Base-by-base conservation (phyloP, 2,888 invertebrate genomes). In the Drosophila meridionalis region DNA sequence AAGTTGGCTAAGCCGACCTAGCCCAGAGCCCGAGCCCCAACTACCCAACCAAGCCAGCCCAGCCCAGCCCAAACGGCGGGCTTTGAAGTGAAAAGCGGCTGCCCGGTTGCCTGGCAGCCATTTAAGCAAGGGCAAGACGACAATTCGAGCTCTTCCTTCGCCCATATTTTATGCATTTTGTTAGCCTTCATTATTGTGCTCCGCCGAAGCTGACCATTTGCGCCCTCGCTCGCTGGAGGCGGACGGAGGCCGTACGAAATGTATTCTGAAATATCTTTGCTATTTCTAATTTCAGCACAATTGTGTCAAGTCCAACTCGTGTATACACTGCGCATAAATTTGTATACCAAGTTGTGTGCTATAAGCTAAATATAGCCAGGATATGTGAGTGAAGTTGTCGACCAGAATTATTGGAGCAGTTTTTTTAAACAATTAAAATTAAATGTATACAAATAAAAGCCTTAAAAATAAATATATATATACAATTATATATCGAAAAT, bases 141-240 rank as follows among this genome's bases (percentile, higher is more conserved):
- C 26, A 45, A 34, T 9, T 4, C 9, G 32, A 14, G 20, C 20
- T 3, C 43, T 20, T 11, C 28, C 28, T n/a, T 9, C 40, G 30
- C 9, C 38, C 5, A 26, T 58, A 45, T 58, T 58, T 34, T 58
- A 36, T 58, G 58, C 58, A 58, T 58, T 45, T 58, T 58, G 56
- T 28, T 34, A 20, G 26, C 58, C 26, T 45, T 58, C 58, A 36
- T 45, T 58, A 58, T 45, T 58, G 26, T 5, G 43, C 34, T 32
- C 20, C 11, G 6, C 42, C 11, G 5, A 11, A 20, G 20, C 30
- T 20, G 42, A 57, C 56, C 42, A 7, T 32, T 56, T 11, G n/a
- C 30, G 56, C 56, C 56, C 6, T 40, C 11, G 14, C 40, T 9
- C 11, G 28, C 3, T 2, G 28, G 40, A 6, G 28, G 26, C 26